Evolutionary conservation across 2,113 vertebrate species (phyloP).

Genomic region (Dolichallabes microphthalmus): DNA sequence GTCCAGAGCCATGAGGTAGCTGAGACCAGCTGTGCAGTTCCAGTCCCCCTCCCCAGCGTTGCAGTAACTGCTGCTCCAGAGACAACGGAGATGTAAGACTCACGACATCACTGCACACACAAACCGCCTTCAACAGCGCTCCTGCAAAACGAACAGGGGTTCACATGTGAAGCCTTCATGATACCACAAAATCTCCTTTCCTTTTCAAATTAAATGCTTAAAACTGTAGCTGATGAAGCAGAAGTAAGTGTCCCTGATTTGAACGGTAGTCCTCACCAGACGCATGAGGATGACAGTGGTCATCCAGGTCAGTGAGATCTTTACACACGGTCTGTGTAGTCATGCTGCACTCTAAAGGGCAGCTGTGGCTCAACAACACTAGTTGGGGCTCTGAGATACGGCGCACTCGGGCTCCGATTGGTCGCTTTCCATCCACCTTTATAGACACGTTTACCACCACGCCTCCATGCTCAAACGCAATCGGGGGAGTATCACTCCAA

Average conservation of each 20-base stretch:
- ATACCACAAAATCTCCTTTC: background rate
- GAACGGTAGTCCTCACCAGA: constrained; percentile 74
- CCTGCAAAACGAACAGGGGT: constrained; percentile 71
- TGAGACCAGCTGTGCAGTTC: constrained; percentile 91
- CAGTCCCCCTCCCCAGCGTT: constrained; percentile 80
- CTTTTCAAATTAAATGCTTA: background rate
- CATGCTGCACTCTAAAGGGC: constrained; percentile 57
- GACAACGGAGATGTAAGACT: constrained; percentile 69
- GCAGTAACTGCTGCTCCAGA: constrained; percentile 78
- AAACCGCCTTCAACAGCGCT: constrained; percentile 90
- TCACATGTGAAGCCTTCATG: background rate
- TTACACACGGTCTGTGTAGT: constrained; percentile 71
- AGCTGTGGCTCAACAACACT: constrained; percentile 69
- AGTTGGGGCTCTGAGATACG: constrained; percentile 76
- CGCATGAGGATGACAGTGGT: constrained; percentile 89
- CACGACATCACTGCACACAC: constrained; percentile 83
- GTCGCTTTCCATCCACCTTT: constrained; percentile 80
- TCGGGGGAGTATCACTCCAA: constrained; percentile 94
- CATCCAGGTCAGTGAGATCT: constrained; percentile 78
- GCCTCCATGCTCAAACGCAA: constrained; percentile 90
- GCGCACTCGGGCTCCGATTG: constrained; percentile 81
- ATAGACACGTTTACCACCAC: constrained; percentile 84
- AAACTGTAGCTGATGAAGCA: background rate
- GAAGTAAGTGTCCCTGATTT: background rate
- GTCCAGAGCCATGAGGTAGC: constrained; percentile 90